These are phyloP conservation scores for Prunella strophiata DNA, from an alignment of 2,797 vertebrate genomes.

Conservation along the genomic window DNA sequence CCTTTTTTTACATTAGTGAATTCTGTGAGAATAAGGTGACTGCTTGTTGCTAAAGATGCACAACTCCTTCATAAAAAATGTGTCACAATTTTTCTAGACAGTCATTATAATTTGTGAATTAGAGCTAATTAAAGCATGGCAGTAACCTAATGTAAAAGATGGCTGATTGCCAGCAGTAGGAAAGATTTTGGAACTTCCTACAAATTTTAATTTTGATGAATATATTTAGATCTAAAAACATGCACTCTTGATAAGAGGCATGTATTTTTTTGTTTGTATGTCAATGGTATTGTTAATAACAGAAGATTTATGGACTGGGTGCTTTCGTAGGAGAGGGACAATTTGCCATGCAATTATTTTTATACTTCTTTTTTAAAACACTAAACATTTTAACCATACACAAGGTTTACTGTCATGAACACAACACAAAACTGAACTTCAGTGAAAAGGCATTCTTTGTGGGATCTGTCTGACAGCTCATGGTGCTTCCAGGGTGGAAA, in stretches of 20 bases:
- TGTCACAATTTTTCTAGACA: not conserved
- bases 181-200: constrained; percentile 21
- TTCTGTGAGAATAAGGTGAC: not conserved
- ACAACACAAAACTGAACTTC: not conserved
- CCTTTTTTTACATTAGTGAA: not conserved
- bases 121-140: constrained; percentile 42
- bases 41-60: not conserved
- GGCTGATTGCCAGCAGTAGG: not conserved
- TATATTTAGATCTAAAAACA: not conserved
- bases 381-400: fast-evolving
- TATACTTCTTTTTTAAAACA: not conserved
- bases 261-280: not conserved
- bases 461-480: not conserved
- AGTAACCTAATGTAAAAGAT: constrained; percentile 17
- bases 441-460: not conserved
- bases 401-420: not conserved
- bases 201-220: constrained; percentile 4
- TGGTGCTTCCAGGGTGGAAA: fast-evolving
- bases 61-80: not conserved
- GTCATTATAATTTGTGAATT: constrained; percentile 43
- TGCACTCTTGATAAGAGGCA: not conserved
- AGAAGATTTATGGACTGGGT: not conserved
- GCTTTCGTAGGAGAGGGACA: not conserved
- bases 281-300: not conserved
- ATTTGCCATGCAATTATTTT: not conserved